Conservation (phyloP, 1,140 invertebrate genomes). For the Phenacoccus solenopsis region DNA sequence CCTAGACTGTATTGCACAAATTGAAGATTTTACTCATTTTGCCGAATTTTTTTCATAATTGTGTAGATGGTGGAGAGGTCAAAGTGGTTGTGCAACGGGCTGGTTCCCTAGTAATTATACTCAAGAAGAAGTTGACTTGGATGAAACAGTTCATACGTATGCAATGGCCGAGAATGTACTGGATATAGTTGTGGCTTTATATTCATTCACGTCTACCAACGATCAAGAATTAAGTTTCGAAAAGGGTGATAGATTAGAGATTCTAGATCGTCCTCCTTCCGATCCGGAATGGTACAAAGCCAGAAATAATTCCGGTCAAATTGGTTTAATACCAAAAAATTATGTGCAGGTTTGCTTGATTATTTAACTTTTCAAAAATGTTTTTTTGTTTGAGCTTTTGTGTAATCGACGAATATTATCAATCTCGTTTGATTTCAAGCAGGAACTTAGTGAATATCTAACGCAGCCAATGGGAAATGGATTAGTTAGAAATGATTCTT, state of each 20-base stretch:
- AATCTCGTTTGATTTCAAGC: constrained; percentile 5
- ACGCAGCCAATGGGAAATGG: constrained; percentile 47
- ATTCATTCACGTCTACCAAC: constrained; percentile 87
- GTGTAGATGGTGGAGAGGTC: constrained; percentile 89
- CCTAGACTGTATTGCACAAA: too few relatives aligned
- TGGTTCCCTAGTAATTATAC: constrained; percentile 99
- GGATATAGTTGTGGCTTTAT: constrained; percentile 87
- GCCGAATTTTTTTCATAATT: not conserved
- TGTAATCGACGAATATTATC: not conserved
- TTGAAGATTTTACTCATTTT: too few relatives aligned
- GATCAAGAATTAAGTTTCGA: constrained; percentile 95
- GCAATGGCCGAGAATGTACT: constrained; percentile 84
- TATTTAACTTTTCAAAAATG: not conserved
- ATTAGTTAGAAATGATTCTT: constrained; percentile 29
- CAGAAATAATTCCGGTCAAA: constrained; percentile 76
- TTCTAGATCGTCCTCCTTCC: constrained; percentile 83
- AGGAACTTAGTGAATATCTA: constrained; percentile 75
- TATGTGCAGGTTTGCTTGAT: constrained; percentile 56
- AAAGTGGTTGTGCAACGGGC: constrained; percentile 66
- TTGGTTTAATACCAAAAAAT: constrained; percentile 91
- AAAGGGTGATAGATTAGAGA: constrained; percentile 88
- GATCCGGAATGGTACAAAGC: constrained; percentile 98
- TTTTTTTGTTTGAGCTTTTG: constrained; percentile 20
- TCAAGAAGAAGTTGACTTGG: constrained; percentile 69
- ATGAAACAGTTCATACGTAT: constrained; percentile 77